Base-by-base conservation (phyloP, 2,888 invertebrate species). In the Eupeodes luniger region DNA sequence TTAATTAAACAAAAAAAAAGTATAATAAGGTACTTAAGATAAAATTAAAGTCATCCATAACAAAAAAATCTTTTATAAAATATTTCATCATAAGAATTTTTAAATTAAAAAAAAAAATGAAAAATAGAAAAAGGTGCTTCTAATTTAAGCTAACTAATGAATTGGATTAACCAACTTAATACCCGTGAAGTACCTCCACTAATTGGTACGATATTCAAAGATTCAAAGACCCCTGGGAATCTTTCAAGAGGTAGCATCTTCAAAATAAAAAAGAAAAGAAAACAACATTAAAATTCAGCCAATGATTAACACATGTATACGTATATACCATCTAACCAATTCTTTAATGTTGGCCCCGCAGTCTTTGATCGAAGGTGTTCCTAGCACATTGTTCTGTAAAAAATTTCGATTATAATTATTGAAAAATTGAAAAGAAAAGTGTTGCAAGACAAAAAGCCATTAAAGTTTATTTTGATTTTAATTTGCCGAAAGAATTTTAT, bases 321-420 rank as follows among this genome's bases (percentile, higher is more conserved):
- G 72, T 34, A 47, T 49, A 47, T 61, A 69, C 40, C 11, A 34
- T 51, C 72, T 72, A 59, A 19, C 67, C 76, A 79, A 70, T 86
- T 82, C 62, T 79, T 83, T 72, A 75, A 62, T 67, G 40, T 80
- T 66, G 76, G n/a, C 34, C 55, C 27, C 4, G 78, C 69, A 83
- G 80, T 80, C 72, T 51, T 51, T 76, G 72, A 77, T 66, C 47
- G 80, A 77, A 62, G 80, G 87, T 87, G 80, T 57, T 80, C 79
- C 44, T 72, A 34, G 44, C 19, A 72, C 72, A 72, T 59, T 14
- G 47, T 5, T 47, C 5, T 1, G 4, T 9, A 14, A 70, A 12
- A 19, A 70, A 70, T 36, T 40, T 57, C 27, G 9, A 44, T 6
- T 14, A 40, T 14, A 34, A 34, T 16, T 36, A 16, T 10, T 14